Conservation (phyloP, 2,797 vertebrate species). For the Platyrinchus mystaceus region DNA sequence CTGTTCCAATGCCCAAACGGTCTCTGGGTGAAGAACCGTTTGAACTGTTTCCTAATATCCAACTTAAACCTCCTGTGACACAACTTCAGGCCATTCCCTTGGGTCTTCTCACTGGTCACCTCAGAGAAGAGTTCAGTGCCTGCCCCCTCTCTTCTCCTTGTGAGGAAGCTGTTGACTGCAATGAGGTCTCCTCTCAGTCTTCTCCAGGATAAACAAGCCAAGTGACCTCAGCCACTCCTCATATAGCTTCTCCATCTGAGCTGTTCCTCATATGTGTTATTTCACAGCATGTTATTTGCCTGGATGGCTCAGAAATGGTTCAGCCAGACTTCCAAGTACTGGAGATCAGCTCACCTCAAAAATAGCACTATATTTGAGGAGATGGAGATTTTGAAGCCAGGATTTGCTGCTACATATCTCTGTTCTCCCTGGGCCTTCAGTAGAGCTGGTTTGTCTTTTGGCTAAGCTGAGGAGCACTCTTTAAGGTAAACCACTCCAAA, state of each 20-base stretch:
- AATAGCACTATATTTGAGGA: background rate
- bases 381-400: background rate
- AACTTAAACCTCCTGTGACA: background rate
- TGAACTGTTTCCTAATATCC: background rate
- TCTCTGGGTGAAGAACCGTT: background rate
- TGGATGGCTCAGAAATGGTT: background rate
- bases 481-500: background rate
- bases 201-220: background rate
- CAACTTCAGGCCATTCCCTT: background rate
- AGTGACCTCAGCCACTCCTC: background rate
- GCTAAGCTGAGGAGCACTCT: background rate
- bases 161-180: background rate
- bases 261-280: rapidly evolving
- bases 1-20: background rate
- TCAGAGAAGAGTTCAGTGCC: background rate
- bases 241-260: background rate
- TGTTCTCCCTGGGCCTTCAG: background rate
- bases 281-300: background rate
- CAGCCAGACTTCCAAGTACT: background rate
- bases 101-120: background rate
- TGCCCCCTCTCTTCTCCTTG: background rate
- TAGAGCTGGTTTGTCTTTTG: background rate
- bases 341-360: background rate
- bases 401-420: background rate
- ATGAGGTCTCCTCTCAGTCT: background rate